Conservation (phyloP, 2,797 vertebrate genomes). For the Enteromius paludinosus region DNA sequence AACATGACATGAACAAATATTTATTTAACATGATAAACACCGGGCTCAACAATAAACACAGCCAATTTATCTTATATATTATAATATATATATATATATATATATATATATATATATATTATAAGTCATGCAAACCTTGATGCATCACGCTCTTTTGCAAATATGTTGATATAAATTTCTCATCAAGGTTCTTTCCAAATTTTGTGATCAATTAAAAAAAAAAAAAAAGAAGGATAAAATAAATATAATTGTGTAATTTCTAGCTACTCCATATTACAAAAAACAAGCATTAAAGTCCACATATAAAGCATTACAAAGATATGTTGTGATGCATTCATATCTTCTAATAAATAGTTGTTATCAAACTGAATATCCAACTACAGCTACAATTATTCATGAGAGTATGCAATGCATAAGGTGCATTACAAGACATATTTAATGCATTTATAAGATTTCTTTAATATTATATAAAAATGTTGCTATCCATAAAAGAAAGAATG, state of each 20-base stretch:
- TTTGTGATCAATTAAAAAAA: neutral
- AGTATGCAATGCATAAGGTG: neutral
- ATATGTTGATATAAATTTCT: neutral
- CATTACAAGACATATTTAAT: neutral
- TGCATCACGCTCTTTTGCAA: neutral
- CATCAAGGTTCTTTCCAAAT: neutral
- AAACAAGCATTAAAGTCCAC: neutral
- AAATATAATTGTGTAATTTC: neutral
- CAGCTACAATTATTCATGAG: neutral
- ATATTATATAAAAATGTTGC: neutral
- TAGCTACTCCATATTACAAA: neutral
- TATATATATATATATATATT: neutral
- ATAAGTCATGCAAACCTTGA: neutral
- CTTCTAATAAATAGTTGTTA: neutral
- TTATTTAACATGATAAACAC: neutral
- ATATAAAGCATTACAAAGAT: neutral
- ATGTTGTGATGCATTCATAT: neutral
- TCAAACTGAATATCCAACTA: neutral
- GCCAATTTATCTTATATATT: neutral
- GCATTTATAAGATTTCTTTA: neutral
- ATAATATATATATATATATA: no score
- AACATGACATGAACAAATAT: no score
- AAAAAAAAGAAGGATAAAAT: neutral
- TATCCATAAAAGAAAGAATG: neutral
- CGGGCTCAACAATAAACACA: conserved; percentile 10